Percentiles rank a stretch among this genome's conserved stretches.
Conservation (phyloP, 2,113 vertebrate genomes). For the Tylochromis polylepis region DNA sequence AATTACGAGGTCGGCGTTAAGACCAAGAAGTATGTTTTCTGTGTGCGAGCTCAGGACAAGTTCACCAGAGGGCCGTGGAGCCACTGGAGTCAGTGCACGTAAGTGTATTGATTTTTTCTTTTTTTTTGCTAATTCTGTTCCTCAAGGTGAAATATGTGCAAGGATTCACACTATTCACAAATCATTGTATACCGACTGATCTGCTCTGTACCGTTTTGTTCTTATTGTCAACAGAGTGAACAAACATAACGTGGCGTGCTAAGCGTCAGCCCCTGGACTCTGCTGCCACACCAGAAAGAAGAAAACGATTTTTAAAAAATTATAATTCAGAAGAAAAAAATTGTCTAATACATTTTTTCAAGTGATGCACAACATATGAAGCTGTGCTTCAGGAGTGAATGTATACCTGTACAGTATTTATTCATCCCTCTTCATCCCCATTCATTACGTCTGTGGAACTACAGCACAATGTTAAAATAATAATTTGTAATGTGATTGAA, state of each 20-base stretch:
- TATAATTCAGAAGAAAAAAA: background rate
- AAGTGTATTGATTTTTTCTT: slow-evolving; percentile 4
- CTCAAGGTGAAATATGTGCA: background rate
- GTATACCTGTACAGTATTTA: slow-evolving; percentile 63
- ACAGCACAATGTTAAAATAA: background rate
- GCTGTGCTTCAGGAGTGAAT: background rate
- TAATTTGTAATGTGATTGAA: background rate
- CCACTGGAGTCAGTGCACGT: slow-evolving; percentile 61
- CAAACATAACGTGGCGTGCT: background rate
- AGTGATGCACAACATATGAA: background rate
- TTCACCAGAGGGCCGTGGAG: slow-evolving; percentile 49
- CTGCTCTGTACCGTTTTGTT: background rate
- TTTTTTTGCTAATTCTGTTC: background rate
- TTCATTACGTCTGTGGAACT: background rate
- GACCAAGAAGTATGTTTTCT: slow-evolving; percentile 50
- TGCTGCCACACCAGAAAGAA: background rate
- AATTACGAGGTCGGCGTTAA: background rate
- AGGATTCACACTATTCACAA: background rate
- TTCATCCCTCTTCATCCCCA: slow-evolving; percentile 1
- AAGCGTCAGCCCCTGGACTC: background rate
- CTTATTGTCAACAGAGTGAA: slow-evolving; percentile 31
- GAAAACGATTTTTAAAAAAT: background rate
- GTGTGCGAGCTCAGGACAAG: slow-evolving; percentile 66
- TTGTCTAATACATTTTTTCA: background rate
- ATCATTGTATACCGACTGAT: background rate